These are phyloP conservation scores for Sphaeridia pumilis DNA, from an alignment of 2,888 invertebrate genomes.

Conservation along the genomic window DNA sequence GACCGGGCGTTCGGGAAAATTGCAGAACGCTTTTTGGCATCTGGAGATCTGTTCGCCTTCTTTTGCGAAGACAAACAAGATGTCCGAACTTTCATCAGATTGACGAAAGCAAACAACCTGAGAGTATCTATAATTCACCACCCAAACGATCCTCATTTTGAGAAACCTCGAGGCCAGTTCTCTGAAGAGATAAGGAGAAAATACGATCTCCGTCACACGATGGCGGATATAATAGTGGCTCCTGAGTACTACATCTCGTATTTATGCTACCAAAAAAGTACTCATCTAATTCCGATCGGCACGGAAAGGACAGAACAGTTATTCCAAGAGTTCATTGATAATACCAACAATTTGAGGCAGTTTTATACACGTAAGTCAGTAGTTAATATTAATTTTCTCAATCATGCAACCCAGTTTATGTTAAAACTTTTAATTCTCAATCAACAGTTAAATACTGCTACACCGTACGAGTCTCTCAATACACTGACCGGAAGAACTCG, in stretches of 20 bases:
- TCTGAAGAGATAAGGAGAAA: slow-evolving; percentile 15
- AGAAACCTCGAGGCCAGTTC: slow-evolving; percentile 13
- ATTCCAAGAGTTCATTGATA: slow-evolving; percentile 16
- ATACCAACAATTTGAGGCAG: slow-evolving; percentile 6
- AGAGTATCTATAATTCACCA: slow-evolving; percentile 53
- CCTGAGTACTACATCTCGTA: slow-evolving; percentile 31
- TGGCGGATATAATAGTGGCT: slow-evolving; percentile 30
- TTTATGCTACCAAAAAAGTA: slow-evolving; percentile 4
- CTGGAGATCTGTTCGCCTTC: slow-evolving; percentile 65
- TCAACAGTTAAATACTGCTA: slow-evolving; percentile 14
- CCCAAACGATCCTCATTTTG: slow-evolving; percentile 11
- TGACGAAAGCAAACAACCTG: slow-evolving; percentile 46
- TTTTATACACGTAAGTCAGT: slow-evolving; percentile 19
- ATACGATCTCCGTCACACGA: slow-evolving; percentile 6
- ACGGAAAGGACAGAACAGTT: slow-evolving; percentile 15
- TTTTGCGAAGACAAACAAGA: slow-evolving; percentile 68
- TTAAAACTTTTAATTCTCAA: too few relatives aligned
- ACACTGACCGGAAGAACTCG: slow-evolving; percentile 11
- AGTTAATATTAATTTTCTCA: too few relatives aligned
- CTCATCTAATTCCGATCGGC: slow-evolving; percentile 20
- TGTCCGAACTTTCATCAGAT: slow-evolving; percentile 58
- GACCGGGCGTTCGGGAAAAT: slow-evolving; percentile 29
- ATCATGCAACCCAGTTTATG: too few relatives aligned
- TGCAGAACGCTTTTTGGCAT: slow-evolving; percentile 24
- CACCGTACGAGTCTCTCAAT: slow-evolving; percentile 10